These are phyloP conservation scores for Drepana falcataria DNA, from an alignment of 2,888 invertebrate genomes.

Conservation along the genomic window DNA sequence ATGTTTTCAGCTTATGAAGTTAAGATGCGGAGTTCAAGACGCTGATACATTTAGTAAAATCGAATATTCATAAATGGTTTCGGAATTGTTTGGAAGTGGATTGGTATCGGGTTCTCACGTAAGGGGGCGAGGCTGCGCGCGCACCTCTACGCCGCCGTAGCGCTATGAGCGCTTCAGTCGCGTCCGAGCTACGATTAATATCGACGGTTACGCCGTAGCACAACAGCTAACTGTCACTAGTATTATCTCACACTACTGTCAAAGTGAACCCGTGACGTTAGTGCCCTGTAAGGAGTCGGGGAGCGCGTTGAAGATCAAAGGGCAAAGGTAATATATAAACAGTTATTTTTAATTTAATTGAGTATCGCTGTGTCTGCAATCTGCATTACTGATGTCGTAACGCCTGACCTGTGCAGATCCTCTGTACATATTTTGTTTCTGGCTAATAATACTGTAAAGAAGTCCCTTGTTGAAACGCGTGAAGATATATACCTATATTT, in stretches of 20 bases:
- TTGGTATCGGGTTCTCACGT: conserved; percentile 71
- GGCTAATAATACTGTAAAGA: no score
- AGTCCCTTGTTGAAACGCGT: no score
- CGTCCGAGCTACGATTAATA: conserved; percentile 54
- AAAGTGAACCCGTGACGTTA: conserved; percentile 43
- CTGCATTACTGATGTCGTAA: conserved; percentile 9
- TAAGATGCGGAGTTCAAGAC: conserved; percentile 3
- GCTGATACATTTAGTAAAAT: conserved; percentile 28
- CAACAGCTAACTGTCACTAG: conserved; percentile 26
- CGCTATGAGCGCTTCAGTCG: conserved; percentile 65
- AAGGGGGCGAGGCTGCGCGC: conserved; percentile 74
- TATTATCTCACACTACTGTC: conserved; percentile 22
- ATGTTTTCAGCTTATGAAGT: background rate
- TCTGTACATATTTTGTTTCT: background rate
- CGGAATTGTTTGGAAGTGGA: conserved; percentile 57
- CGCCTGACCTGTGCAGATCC: conserved; percentile 1
- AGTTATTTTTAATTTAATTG: conserved; percentile 11
- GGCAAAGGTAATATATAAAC: conserved; percentile 27
- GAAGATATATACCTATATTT: no score
- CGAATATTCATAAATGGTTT: conserved; percentile 53
- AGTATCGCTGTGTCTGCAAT: conserved; percentile 1
- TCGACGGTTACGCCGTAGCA: conserved; percentile 66
- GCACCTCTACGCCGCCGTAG: conserved; percentile 53
- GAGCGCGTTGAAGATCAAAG: conserved; percentile 18
- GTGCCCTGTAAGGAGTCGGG: conserved; percentile 30